Evolutionary conservation across 2,113 vertebrate genomes (phyloP).

Genomic region (Tupaia chinensis): DNA sequence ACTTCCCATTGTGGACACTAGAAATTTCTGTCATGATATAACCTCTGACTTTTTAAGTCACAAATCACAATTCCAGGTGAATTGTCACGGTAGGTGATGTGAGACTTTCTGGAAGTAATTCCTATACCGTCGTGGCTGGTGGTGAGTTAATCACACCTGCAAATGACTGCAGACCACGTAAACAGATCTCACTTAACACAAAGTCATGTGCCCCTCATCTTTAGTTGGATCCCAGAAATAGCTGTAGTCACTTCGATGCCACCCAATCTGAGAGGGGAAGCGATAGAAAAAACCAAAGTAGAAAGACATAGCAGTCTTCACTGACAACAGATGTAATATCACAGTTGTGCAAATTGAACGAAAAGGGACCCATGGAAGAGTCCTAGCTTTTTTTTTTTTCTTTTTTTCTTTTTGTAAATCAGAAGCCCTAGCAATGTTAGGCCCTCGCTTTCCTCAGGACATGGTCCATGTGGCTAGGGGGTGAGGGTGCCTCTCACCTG

Average conservation of each 20-base stretch:
- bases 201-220: neutral
- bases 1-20: neutral
- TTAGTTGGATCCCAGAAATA: neutral
- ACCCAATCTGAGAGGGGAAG: neutral
- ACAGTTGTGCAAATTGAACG: neutral
- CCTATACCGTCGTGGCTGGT: neutral
- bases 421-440: neutral
- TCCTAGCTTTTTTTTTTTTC: neutral
- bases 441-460: neutral
- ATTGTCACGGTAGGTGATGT: neutral
- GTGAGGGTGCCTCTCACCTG: neutral
- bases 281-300: neutral
- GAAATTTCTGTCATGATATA: neutral
- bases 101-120: slow-evolving; percentile 5
- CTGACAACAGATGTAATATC: neutral
- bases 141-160: neutral
- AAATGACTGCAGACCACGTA: neutral
- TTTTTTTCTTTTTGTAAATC: neutral
- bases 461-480: neutral
- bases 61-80: neutral
- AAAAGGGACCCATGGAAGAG: neutral
- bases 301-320: neutral
- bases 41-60: neutral
- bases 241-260: neutral
- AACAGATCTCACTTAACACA: neutral